A percentile compares a stretch with the other conserved stretches of the same genome.
Evolutionary conservation across 2,797 vertebrate genomes (phyloP).

Genomic region (Tenualosa thibaudeaui): DNA sequence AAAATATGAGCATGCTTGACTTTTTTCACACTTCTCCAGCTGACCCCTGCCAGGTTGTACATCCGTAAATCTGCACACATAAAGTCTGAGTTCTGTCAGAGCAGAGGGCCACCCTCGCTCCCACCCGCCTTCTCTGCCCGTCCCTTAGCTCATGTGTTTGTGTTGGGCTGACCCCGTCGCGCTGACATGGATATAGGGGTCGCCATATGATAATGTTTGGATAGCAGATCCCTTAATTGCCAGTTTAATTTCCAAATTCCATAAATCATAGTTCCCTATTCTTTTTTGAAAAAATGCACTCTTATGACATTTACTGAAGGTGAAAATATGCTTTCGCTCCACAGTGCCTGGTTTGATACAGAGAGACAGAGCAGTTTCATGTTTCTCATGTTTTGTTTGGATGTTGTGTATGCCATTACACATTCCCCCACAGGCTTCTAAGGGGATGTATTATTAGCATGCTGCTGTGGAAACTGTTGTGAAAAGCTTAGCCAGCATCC

Average conservation of each 20-base stretch:
- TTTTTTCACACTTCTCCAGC: slow-evolving; percentile 51
- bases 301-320: slow-evolving; percentile 16
- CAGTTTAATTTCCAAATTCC: slow-evolving; percentile 56
- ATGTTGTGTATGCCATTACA: slow-evolving; percentile 18
- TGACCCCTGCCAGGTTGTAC: slow-evolving; percentile 61
- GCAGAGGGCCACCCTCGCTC: slow-evolving; percentile 54
- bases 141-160: slow-evolving; percentile 68
- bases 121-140: slow-evolving; percentile 31
- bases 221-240: slow-evolving; percentile 65
- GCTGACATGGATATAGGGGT: slow-evolving; percentile 63
- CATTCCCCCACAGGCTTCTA: slow-evolving; percentile 15
- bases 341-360: slow-evolving; percentile 1
- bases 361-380: background rate
- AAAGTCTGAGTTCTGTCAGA: slow-evolving; percentile 53
- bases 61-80: slow-evolving; percentile 59
- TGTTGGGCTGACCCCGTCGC: slow-evolving; percentile 52
- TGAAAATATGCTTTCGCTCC: background rate
- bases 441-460: slow-evolving; percentile 1
- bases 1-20: slow-evolving; percentile 52
- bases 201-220: slow-evolving; percentile 62
- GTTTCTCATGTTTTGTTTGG: slow-evolving; percentile 4
- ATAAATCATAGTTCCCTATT: slow-evolving; percentile 56
- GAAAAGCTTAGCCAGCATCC: background rate
- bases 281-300: background rate
- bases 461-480: slow-evolving; percentile 16